These are phyloP conservation scores for Thysanoteuthis rhombus DNA, from an alignment of 2,888 invertebrate species.

Conservation along the genomic window DNA sequence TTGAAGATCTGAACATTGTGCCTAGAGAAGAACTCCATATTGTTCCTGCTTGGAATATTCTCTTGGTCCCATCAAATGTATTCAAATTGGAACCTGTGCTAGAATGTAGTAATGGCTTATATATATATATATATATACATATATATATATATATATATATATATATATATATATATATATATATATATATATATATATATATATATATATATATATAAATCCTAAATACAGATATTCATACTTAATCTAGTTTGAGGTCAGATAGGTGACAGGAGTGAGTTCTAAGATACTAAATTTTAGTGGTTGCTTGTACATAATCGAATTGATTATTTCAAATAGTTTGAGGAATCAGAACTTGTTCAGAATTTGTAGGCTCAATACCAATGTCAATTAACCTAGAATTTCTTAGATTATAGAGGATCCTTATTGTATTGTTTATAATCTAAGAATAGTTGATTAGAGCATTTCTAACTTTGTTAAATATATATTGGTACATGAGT, in stretches of 20 bases:
- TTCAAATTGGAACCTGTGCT: neutral
- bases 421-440: neutral
- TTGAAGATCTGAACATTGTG: neutral
- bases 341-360: neutral
- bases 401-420: neutral
- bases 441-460: neutral
- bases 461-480: neutral
- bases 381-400: neutral
- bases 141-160: neutral
- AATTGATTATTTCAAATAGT: no score
- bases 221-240: neutral
- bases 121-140: neutral
- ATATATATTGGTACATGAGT: neutral
- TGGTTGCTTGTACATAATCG: no score
- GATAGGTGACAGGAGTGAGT: no score
- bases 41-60: constrained; percentile 12
- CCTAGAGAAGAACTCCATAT: neutral
- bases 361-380: neutral
- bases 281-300: no score
- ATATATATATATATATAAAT: neutral
- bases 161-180: neutral
- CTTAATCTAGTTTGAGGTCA: neutral
- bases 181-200: neutral
- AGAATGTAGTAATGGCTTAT: neutral
- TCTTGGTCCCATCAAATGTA: neutral